phyloP scores from a whole-genome alignment of 2,113 vertebrate species.

The Fulica atra region DNA sequence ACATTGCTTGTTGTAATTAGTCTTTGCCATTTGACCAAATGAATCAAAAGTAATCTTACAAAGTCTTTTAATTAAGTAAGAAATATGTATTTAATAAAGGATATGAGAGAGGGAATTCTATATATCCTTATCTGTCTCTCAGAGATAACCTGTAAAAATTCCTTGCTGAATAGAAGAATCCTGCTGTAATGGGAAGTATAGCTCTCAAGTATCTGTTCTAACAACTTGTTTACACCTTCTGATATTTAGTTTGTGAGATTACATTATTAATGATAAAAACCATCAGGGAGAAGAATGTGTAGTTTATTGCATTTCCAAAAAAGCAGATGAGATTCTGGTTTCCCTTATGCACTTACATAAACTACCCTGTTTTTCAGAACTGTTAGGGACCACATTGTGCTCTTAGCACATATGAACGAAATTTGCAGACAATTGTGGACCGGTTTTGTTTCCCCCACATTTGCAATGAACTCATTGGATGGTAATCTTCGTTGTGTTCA shows the following conservation, averaged over 20 bases:
- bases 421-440: background rate
- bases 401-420: background rate
- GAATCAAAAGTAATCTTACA: constrained; percentile 29
- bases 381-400: background rate
- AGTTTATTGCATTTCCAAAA: constrained; percentile 27
- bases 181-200: background rate
- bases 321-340: background rate
- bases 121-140: constrained; percentile 39
- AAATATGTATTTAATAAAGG: constrained; percentile 53
- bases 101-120: constrained; percentile 41
- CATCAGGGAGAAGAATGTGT: background rate
- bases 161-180: constrained; percentile 42
- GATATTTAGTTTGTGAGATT: constrained; percentile 46
- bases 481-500: background rate
- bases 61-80: constrained; percentile 67
- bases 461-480: background rate
- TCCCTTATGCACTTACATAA: background rate
- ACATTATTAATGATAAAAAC: constrained; percentile 37
- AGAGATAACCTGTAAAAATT: constrained; percentile 52
- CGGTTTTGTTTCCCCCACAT: background rate
- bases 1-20: constrained; percentile 43
- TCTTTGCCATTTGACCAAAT: constrained; percentile 39
- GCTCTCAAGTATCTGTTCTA: constrained; percentile 45
- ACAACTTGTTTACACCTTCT: constrained; percentile 33
- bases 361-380: background rate